Percentiles rank a stretch among this genome's conserved stretches.
Evolutionary conservation across 2,113 vertebrate species (phyloP).

Genomic region (Ibidorhyncha struthersii): DNA sequence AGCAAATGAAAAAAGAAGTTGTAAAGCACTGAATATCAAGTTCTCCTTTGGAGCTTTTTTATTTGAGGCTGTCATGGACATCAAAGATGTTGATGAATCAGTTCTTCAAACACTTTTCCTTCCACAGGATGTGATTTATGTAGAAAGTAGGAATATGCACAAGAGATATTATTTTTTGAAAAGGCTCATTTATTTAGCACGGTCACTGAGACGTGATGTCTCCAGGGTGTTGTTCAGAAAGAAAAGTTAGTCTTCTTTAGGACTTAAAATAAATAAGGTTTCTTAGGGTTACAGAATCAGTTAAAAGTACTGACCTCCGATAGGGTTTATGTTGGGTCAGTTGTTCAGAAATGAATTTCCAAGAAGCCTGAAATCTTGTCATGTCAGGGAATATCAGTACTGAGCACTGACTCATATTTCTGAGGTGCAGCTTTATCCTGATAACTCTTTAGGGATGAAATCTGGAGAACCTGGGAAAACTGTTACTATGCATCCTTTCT

Average conservation of each 20-base stretch:
- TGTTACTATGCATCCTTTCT: not conserved
- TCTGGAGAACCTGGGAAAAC: not conserved
- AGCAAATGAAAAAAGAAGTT: not conserved
- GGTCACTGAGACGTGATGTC: not conserved
- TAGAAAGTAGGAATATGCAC: not conserved
- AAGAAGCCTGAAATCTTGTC: not conserved
- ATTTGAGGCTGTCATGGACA: not conserved
- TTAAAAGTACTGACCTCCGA: not conserved
- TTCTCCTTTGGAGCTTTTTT: not conserved
- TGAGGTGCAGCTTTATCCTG: not conserved
- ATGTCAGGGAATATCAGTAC: not conserved
- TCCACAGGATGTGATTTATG: not conserved
- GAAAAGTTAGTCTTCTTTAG: not conserved
- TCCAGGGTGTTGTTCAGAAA: not conserved
- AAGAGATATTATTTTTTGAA: not conserved
- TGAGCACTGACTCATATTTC: not conserved
- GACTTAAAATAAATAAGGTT: not conserved
- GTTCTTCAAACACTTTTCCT: not conserved
- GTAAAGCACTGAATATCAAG: conserved; percentile 17
- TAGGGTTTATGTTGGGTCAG: not conserved
- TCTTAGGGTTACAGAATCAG: not conserved
- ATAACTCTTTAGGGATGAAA: accelerated
- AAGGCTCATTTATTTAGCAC: not conserved
- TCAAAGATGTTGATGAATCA: conserved; percentile 36
- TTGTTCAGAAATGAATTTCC: not conserved